phyloP scores from a whole-genome alignment of 1,140 invertebrate species.

The Halictus rubicundus region DNA sequence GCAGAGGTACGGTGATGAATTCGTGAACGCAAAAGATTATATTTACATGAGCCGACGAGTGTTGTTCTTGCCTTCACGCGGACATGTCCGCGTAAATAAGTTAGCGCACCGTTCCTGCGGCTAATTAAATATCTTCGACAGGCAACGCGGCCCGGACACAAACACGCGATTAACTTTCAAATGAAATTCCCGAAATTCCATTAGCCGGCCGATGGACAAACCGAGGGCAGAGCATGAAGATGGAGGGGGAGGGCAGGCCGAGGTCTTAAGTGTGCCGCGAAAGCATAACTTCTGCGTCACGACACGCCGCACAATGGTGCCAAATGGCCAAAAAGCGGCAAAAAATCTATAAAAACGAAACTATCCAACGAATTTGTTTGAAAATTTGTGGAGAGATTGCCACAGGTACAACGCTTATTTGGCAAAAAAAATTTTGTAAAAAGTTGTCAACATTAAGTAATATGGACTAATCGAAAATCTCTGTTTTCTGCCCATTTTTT shows the following conservation, averaged over 20 bases:
- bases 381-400: no score
- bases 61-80: conserved; percentile 11
- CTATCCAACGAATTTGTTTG: no score
- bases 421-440: no score
- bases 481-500: no score
- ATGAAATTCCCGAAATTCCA: conserved; percentile 35
- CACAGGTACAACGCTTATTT: no score
- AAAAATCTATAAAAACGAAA: no score
- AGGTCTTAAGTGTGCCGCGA: conserved; percentile 1
- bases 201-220: conserved; percentile 27
- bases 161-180: conserved; percentile 36
- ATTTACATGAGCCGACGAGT: conserved; percentile 20
- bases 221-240: not conserved
- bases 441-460: no score
- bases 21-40: conserved; percentile 22
- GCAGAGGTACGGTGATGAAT: not conserved
- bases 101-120: conserved; percentile 29
- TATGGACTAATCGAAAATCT: no score
- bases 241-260: no score
- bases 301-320: no score
- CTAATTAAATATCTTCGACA: conserved; percentile 23
- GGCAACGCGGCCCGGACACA: not conserved
- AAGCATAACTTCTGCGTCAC: conserved; percentile 3
- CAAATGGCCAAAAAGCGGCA: no score
- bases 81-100: conserved; percentile 31